A percentile compares a stretch with the other conserved stretches of the same genome.
Conservation (phyloP, 2,888 invertebrate species). For the Fragum sueziense region DNA sequence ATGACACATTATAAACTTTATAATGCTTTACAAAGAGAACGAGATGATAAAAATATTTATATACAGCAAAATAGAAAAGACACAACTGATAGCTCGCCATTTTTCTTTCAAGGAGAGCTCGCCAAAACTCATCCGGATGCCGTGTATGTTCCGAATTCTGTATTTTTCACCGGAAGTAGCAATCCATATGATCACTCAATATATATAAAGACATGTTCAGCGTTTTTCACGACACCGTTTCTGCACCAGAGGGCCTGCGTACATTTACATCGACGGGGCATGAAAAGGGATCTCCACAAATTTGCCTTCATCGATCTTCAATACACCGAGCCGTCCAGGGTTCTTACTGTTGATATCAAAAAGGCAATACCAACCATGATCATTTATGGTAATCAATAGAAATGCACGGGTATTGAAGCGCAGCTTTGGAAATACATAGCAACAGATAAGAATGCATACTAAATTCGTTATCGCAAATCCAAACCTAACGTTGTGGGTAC, state of each 20-base stretch:
- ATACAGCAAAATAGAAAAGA: constrained; percentile 3
- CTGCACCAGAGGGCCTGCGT: constrained; percentile 25
- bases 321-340: background rate
- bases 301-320: constrained; percentile 12
- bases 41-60: constrained; percentile 16
- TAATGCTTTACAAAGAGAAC: constrained; percentile 14
- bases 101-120: constrained; percentile 13
- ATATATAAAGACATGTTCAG: constrained; percentile 3
- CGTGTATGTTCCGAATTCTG: constrained; percentile 26
- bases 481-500: too few species aligned
- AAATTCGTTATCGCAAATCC: too few species aligned
- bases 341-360: background rate
- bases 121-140: constrained; percentile 7
- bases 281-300: background rate
- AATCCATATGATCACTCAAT: background rate
- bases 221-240: constrained; percentile 10
- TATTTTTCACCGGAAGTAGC: constrained; percentile 21
- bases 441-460: too few species aligned
- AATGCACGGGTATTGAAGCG: too few species aligned
- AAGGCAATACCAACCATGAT: background rate
- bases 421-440: too few species aligned
- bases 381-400: background rate
- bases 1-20: constrained; percentile 27
- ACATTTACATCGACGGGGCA: constrained; percentile 10
- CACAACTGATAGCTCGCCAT: constrained; percentile 8